phyloP scores from a whole-genome alignment of 64 coral and sea anemone species.

The Acropora tenuis region DNA sequence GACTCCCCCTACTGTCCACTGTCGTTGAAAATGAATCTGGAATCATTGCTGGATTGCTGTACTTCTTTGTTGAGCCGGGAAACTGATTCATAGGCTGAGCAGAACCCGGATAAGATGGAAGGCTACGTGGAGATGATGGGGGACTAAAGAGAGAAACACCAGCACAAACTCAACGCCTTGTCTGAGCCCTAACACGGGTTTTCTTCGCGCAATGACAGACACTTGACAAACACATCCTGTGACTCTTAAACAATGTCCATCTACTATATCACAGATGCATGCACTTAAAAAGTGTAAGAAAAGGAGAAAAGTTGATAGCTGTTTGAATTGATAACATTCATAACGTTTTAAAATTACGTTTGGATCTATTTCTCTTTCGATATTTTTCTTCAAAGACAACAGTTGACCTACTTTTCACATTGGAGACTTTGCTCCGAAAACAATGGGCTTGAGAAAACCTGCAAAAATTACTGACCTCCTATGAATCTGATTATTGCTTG shows the following conservation, averaged over 20 bases:
- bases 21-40: conserved; percentile 41
- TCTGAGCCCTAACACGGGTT: neutral
- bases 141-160: neutral
- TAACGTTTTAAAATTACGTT: too few relatives aligned
- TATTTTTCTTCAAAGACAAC: too few relatives aligned
- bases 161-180: too few relatives aligned
- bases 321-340: too few relatives aligned
- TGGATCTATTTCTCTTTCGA: too few relatives aligned
- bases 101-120: conserved; percentile 23
- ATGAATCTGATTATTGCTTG: neutral
- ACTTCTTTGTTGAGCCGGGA: conserved; percentile 41
- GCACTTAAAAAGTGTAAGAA: too few relatives aligned
- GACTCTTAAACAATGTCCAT: too few relatives aligned
- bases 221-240: too few relatives aligned
- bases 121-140: conserved; percentile 18
- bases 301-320: too few relatives aligned
- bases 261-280: too few relatives aligned
- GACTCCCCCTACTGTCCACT: conserved; percentile 11
- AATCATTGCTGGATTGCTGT: conserved; percentile 26
- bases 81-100: conserved; percentile 4
- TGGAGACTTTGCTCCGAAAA: neutral
- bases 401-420: too few relatives aligned
- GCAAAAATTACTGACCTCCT: neutral
- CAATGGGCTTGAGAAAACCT: neutral
- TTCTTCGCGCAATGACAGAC: too few relatives aligned